Evolutionary conservation across 2,797 vertebrate species (phyloP), one percentile per base, ranked within the genome.

Genomic region (Scleropages formosus): DNA sequence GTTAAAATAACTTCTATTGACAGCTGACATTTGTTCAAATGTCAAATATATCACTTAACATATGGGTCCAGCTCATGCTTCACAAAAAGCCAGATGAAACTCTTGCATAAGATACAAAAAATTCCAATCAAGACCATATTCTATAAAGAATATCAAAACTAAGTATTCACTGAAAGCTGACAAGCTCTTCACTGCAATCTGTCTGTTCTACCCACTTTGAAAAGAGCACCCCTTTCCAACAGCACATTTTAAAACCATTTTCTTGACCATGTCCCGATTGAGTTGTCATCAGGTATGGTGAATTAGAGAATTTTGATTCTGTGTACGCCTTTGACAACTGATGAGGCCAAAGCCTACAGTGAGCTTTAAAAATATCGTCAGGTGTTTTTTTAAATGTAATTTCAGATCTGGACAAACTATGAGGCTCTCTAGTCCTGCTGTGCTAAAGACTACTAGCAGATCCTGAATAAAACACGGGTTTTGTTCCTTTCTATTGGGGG

Each of bases 211-310:
- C 22, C 64, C 59, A 26, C 27, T 59, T 56, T 27, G 44, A 71
- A 69, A 66, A 75, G 20, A 58, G 22, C 82, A 84, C n/a, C n/a
- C n/a, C n/a, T n/a, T n/a, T n/a, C n/a, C n/a, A n/a, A n/a, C n/a
- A n/a, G 88, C 87, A 84, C 82, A 86, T 84, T 27, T 73, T 79
- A 79, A 76, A 78, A 71, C 81, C 65, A 86, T 82, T 84, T 86
- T 88, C 90, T 90, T 89, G 85, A 89, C 86, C 84, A 84, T 82
- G 20, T 87, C 79, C 87, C 82, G 68, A 74, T 75, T 70, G 81
- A 83, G 82, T 83, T 74, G 69, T 53, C 31, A 39, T 39, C 6
- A 39, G 39, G 31, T 39, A 39, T 31, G 6, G 31, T 6, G 6
- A 2, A 39, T 39, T 39, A 39, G 31, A 39, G 31, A 39, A 39